A percentile compares a stretch with the other conserved stretches of the same genome.
Evolutionary conservation across 2,888 invertebrate genomes (phyloP).

Genomic region (Aromia moschata): DNA sequence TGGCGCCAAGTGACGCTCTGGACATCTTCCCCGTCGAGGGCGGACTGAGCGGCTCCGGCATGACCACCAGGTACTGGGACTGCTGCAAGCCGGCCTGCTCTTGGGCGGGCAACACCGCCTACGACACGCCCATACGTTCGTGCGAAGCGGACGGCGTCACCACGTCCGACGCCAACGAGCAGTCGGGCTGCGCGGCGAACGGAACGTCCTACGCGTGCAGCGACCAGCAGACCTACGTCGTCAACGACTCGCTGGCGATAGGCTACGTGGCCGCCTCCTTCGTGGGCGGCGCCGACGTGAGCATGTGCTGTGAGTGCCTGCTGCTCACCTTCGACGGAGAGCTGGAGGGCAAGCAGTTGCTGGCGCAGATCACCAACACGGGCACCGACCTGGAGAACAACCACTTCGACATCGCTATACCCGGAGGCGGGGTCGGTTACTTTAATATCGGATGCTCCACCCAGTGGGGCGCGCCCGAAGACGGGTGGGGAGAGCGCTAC

Average conservation of each 20-base stretch:
- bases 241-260: neutral
- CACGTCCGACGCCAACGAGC: neutral
- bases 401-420: slow-evolving; percentile 45
- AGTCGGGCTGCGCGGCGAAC: slow-evolving; percentile 17
- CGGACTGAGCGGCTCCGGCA: neutral
- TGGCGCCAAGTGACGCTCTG: neutral
- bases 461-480: slow-evolving; percentile 39
- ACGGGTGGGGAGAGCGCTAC: slow-evolving; percentile 41
- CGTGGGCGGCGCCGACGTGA: slow-evolving; percentile 14
- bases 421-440: slow-evolving; percentile 44
- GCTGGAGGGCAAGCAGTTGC: slow-evolving; percentile 31
- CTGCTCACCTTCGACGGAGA: slow-evolving; percentile 36
- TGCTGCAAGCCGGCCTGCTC: slow-evolving; percentile 6
- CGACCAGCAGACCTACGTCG: slow-evolving; percentile 27
- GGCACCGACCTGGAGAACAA: slow-evolving; percentile 37
- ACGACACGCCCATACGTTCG: neutral
- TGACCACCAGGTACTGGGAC: neutral
- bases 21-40: neutral
- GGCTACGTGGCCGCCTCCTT: neutral
- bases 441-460: slow-evolving; percentile 33
- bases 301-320: slow-evolving; percentile 38
- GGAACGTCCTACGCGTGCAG: slow-evolving; percentile 34
- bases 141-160: neutral
- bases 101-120: neutral
- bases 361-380: slow-evolving; percentile 40